These are phyloP conservation scores for Cephalopterus ornatus DNA, from an alignment of 2,113 vertebrate species.

Conservation along the genomic window DNA sequence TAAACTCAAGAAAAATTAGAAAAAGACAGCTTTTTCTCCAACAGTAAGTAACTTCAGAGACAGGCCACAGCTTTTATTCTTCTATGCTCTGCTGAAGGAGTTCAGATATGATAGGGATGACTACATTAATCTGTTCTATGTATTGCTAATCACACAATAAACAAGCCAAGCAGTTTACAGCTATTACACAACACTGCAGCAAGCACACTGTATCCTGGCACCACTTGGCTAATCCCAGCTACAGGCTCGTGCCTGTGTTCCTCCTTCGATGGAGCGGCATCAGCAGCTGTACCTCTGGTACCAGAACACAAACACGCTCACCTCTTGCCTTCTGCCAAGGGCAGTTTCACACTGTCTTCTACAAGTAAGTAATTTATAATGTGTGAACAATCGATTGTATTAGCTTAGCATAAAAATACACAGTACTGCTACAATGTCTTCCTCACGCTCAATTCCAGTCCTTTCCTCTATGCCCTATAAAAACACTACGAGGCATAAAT, in stretches of 20 bases:
- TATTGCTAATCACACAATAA: neutral
- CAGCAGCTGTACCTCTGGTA: neutral
- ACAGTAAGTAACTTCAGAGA: neutral
- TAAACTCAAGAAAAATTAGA: neutral
- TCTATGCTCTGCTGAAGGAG: neutral
- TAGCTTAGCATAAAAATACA: neutral
- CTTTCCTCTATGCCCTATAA: neutral
- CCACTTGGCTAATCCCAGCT: neutral
- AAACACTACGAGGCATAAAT: neutral
- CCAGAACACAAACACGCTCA: neutral
- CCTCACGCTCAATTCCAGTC: neutral
- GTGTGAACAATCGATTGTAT: neutral
- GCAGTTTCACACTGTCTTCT: neutral
- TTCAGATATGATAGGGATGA: neutral
- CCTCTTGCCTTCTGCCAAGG: neutral
- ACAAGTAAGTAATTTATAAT: neutral
- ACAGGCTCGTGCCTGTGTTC: neutral
- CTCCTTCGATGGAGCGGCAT: neutral
- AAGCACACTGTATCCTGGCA: neutral
- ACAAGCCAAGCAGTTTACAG: neutral
- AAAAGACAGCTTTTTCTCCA: neutral
- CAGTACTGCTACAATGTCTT: neutral
- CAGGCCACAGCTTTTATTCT: neutral
- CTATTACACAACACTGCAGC: constrained; percentile 21
- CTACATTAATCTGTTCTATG: neutral